Evolutionary conservation across 1,140 invertebrate species (phyloP).

Genomic region (Babylonia areolata): DNA sequence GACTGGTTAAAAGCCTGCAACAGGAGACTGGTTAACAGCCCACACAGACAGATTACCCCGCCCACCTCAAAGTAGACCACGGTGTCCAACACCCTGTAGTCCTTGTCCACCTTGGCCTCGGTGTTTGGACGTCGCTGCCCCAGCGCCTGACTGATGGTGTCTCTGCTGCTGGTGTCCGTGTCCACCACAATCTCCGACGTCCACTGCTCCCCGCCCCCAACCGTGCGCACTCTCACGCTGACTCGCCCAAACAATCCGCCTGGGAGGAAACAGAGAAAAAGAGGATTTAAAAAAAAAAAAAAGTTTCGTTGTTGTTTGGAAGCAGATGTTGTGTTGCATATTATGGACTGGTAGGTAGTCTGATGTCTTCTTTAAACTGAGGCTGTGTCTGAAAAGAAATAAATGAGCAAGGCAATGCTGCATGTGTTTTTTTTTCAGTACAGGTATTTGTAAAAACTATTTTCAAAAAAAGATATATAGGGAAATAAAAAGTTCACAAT

Average conservation of each 20-base stretch:
- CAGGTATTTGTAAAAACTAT: too few species aligned
- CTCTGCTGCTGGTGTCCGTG: conserved; percentile 47
- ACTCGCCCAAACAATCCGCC: conserved; percentile 69
- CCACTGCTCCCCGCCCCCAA: conserved; percentile 72
- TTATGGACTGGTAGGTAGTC: too few species aligned
- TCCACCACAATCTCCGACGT: conserved; percentile 61
- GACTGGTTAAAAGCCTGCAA: too few species aligned
- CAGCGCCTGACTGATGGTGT: conserved; percentile 69
- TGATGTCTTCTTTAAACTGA: too few species aligned
- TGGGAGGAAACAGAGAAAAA: conserved; percentile 44
- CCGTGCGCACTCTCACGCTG: conserved; percentile 66
- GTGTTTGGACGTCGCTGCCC: conserved; percentile 56
- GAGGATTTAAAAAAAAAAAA: neutral
- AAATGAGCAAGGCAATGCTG: too few species aligned
- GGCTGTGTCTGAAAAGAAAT: too few species aligned
- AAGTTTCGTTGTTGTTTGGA: neutral
- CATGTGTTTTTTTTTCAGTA: too few species aligned
- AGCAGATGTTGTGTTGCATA: neutral
- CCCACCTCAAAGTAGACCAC: conserved; percentile 58
- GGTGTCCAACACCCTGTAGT: conserved; percentile 67
- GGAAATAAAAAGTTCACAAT: too few species aligned
- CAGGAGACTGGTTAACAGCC: too few species aligned
- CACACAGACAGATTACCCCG: too few species aligned
- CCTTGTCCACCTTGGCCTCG: conserved; percentile 57
- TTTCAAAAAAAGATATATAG: too few species aligned